Evolutionary conservation across 2,113 vertebrate genomes (phyloP).

Genomic region (Smithornis capensis): DNA sequence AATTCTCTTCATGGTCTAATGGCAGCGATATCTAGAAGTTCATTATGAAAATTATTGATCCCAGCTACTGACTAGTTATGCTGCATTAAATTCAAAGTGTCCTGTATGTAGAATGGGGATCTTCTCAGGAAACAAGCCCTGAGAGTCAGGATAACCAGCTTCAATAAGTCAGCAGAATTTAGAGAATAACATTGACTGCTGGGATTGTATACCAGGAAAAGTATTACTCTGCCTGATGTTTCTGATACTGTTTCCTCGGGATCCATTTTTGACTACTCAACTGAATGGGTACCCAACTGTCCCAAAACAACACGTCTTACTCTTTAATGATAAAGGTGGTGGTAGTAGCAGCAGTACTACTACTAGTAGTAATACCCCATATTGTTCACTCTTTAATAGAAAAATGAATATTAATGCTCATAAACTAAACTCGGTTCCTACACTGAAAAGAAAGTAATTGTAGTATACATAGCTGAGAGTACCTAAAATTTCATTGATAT

Average conservation of each 20-base stretch:
- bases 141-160: background rate
- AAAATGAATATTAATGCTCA: background rate
- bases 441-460: background rate
- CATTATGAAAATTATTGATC: background rate
- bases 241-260: background rate
- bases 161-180: background rate
- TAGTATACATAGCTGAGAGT: background rate
- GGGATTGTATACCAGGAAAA: background rate
- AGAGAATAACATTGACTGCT: background rate
- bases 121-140: background rate
- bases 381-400: background rate
- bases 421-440: background rate
- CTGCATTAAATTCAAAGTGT: background rate
- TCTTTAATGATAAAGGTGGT: background rate
- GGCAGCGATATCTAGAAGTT: background rate
- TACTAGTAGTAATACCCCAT: background rate
- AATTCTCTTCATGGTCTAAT: background rate
- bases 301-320: background rate
- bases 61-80: background rate
- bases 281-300: background rate
- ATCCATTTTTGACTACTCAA: background rate
- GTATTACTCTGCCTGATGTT: fast-evolving
- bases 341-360: background rate
- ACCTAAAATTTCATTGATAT: background rate
- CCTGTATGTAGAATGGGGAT: background rate